A percentile compares a stretch with the other conserved stretches of the same genome.
These are phyloP conservation scores for Scartelaos histophorus DNA, from an alignment of 2,113 vertebrate genomes.

Conservation along the genomic window DNA sequence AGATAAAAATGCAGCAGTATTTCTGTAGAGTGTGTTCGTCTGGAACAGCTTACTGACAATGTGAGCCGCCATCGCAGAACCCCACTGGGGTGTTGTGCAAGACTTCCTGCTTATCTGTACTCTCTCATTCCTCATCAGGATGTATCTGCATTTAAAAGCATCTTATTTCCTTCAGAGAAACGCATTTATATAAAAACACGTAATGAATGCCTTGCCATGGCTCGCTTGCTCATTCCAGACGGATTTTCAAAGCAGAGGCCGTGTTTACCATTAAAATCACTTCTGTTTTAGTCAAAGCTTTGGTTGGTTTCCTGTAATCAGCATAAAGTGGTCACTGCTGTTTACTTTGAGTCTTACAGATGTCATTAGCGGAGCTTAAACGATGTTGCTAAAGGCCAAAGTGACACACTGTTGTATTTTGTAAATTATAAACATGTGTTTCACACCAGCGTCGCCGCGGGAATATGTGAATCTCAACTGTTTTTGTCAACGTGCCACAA, in stretches of 20 bases:
- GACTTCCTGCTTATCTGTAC: slow-evolving; percentile 34
- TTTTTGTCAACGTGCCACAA: slow-evolving; percentile 5
- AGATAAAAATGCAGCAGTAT: neutral
- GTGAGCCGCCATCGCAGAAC: slow-evolving; percentile 6
- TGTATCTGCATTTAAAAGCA: slow-evolving; percentile 65
- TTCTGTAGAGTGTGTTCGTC: slow-evolving; percentile 1
- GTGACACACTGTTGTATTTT: slow-evolving; percentile 30
- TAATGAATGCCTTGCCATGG: slow-evolving; percentile 20
- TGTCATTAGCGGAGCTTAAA: slow-evolving; percentile 32
- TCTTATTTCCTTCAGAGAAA: slow-evolving; percentile 50
- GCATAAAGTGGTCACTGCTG: slow-evolving; percentile 4
- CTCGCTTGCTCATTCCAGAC: neutral
- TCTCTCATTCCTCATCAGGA: slow-evolving; percentile 56
- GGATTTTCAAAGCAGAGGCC: slow-evolving; percentile 1
- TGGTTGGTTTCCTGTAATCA: slow-evolving; percentile 5
- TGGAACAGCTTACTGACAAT: slow-evolving; percentile 12
- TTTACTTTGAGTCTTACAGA: slow-evolving; percentile 16
- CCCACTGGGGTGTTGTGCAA: slow-evolving; percentile 29
- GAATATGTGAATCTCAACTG: slow-evolving; percentile 23
- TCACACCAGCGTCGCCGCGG: slow-evolving; percentile 25
- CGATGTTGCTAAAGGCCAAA: slow-evolving; percentile 28
- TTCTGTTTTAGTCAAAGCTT: slow-evolving; percentile 14
- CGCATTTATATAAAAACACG: slow-evolving; percentile 52
- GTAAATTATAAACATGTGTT: slow-evolving; percentile 26
- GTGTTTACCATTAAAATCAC: slow-evolving; percentile 5